Percentiles rank a stretch among this genome's conserved stretches.
Evolutionary conservation across 2,797 vertebrate genomes (phyloP).

Genomic region (Gila robusta): DNA sequence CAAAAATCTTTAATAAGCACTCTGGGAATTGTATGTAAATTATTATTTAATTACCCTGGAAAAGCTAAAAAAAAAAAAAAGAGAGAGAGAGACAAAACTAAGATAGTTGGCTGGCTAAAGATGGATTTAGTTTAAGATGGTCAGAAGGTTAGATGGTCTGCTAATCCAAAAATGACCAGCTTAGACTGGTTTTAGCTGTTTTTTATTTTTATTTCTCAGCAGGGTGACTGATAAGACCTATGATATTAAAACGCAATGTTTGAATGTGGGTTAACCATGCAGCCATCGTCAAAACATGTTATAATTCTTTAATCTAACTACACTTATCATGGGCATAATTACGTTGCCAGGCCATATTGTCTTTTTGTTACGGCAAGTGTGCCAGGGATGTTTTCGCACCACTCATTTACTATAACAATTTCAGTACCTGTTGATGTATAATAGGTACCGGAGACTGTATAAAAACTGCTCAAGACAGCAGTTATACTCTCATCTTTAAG

Average conservation of each 20-base stretch:
- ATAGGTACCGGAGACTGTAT: not conserved
- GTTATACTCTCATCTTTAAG: not conserved
- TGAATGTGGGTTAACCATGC: conserved; percentile 54
- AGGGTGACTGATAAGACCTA: not conserved
- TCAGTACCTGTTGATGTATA: not conserved
- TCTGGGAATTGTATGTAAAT: conserved; percentile 6
- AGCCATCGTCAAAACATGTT: conserved; percentile 53
- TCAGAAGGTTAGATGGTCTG: no score
- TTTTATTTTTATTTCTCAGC: not conserved
- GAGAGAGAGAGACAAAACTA: not conserved
- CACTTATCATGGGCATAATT: conserved; percentile 34
- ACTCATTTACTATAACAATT: not conserved
- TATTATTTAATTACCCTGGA: not conserved
- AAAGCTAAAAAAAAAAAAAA: no score
- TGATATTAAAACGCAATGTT: conserved; percentile 9
- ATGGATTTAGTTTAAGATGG: not conserved
- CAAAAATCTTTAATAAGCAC: not conserved
- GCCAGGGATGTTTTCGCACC: not conserved
- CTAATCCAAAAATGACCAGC: not conserved
- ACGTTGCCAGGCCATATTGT: not conserved
- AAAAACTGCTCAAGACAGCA: conserved; percentile 15
- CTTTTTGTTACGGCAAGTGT: not conserved
- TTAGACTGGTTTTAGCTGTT: not conserved
- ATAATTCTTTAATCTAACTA: conserved; percentile 37
- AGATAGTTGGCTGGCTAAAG: not conserved